Base-by-base conservation (phyloP, 1,140 invertebrate genomes). In the Psix sp. region DNA sequence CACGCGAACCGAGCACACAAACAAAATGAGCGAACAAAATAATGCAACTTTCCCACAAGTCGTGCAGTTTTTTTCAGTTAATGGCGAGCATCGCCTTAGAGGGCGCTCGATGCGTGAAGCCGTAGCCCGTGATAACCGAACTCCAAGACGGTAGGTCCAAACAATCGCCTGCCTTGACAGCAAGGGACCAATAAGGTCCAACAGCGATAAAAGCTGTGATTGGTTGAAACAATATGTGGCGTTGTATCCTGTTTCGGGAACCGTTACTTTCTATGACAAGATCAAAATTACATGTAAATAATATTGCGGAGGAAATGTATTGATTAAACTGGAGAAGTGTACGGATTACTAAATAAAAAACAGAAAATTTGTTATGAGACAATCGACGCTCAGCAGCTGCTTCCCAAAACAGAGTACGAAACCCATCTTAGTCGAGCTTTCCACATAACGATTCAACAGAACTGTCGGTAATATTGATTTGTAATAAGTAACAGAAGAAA, bases 181-280 rank as follows among this genome's bases (percentile, higher is more conserved):
- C 85, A 87, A 87, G 86, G 86, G 82, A 87, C 86, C 84, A 66
- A 73, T 76, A 48, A 82, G 86, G 86, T 87, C 86, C 86, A 87
- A 87, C 86, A 87, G 86, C 86, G 81, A 72, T 87, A 72, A 83
- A 77, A 86, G 85, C 86, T 87, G 86, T 87, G 86, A 87, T 87
- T 87, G 86, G 85, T 86, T 87, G 84, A 87, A 87, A 87, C 86
- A 87, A 87, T 87, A 86, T 83, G 80, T 84, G 82, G 79, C 83
- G 65, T 83, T 76, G 77, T 77, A 77, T 75, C 2, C 77, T 66
- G 78, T 79, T 86, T 79, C 51, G 74, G 72, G 79, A 77, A 84
- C 56, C 48, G 3, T 21, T n/a, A 7, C 33, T 11, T 36, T 49
- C 21, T 7, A 9, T 65, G 21, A 29, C 14, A 29, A 4, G 18